Evolutionary conservation across 2,113 vertebrate genomes (phyloP), one percentile per base, ranked within the genome.

Genomic region (Hiodon alosoides): DNA sequence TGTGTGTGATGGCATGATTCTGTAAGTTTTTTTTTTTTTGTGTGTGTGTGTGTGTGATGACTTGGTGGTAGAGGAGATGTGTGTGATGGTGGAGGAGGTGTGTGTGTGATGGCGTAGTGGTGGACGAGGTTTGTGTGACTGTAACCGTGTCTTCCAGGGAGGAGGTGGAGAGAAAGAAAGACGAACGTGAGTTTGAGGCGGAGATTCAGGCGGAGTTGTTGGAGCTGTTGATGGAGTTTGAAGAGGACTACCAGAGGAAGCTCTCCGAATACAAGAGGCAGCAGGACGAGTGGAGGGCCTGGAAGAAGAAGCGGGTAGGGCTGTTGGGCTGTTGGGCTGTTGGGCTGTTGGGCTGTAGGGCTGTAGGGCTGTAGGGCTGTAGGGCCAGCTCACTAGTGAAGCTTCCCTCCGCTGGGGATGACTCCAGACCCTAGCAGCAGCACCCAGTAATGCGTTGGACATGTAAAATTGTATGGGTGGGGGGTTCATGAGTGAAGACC

Each of bases 181-280:
- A 98, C 14, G 87, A 95, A 75, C 86, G 80, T 60, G 78, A 83
- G 0, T 91, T 92, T 57, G 95, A 99, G 85, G 83, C 85, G 17
- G 95, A 98, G 89, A 94, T 99, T 80, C 83, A 90, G 80, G 87
- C 91, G 0, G 97, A 98, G 81, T 80, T 95, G 75, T 77, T 76
- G 4, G 96, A 99, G 78, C 66, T 95, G 73, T 75, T 91, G 75
- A 92, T 90, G 51, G 97, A 98, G 79, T 82, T 1, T 4, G 82
- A 73, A 11, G 94, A 95, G 67, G 92, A 94, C 7, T 92, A 95
- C 8, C 88, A 92, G 78, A 93, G 82, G 81, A 91, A 89, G 79
- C 80, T 93, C 84, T 81, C 81, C 0, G 90, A 89, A 55, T 97
- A 95, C 85, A 91, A 87, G 79, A 78, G 65, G 47, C 87, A 85